A percentile compares a stretch with the other conserved stretches of the same genome.
Evolutionary conservation across 2,797 vertebrate species (phyloP).

Genomic region (Oophaga sylvatica): DNA sequence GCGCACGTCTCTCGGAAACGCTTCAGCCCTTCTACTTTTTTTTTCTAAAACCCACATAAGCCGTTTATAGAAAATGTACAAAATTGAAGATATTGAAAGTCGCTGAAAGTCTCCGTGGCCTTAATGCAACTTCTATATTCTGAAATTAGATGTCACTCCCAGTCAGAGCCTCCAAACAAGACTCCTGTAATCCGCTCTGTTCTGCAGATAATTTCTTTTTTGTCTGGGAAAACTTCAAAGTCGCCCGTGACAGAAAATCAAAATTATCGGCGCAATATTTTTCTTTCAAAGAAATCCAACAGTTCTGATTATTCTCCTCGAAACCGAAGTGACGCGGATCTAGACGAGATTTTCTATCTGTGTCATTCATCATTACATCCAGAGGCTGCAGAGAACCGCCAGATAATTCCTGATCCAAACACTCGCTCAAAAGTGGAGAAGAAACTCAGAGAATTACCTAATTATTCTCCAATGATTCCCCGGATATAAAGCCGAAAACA

Average conservation of each 20-base stretch:
- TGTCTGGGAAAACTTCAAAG: slow-evolving; percentile 84
- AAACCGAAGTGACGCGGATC: slow-evolving; percentile 65
- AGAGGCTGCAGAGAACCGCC: neutral
- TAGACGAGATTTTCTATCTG: slow-evolving; percentile 38
- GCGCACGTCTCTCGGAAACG: slow-evolving; percentile 62
- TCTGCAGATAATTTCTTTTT: slow-evolving; percentile 83
- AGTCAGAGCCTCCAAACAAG: slow-evolving; percentile 80
- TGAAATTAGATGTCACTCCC: slow-evolving; percentile 80
- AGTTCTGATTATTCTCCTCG: slow-evolving; percentile 66
- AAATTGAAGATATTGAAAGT: slow-evolving; percentile 71
- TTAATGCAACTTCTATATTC: slow-evolving; percentile 77
- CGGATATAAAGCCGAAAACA: neutral
- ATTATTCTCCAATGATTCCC: slow-evolving; percentile 20
- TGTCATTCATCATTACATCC: slow-evolving; percentile 51
- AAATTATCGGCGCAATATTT: slow-evolving; percentile 81
- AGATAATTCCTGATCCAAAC: slow-evolving; percentile 6
- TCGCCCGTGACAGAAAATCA: slow-evolving; percentile 79
- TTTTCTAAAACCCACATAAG: slow-evolving; percentile 73
- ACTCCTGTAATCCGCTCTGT: slow-evolving; percentile 80
- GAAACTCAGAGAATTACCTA: slow-evolving; percentile 24
- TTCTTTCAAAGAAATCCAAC: slow-evolving; percentile 71
- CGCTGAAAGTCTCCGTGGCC: slow-evolving; percentile 73
- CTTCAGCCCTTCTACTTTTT: slow-evolving; percentile 68
- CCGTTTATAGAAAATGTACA: slow-evolving; percentile 78
- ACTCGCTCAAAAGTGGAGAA: neutral